Conservation (phyloP, 2,797 vertebrate species). For the Gymnopithys bicolor region DNA sequence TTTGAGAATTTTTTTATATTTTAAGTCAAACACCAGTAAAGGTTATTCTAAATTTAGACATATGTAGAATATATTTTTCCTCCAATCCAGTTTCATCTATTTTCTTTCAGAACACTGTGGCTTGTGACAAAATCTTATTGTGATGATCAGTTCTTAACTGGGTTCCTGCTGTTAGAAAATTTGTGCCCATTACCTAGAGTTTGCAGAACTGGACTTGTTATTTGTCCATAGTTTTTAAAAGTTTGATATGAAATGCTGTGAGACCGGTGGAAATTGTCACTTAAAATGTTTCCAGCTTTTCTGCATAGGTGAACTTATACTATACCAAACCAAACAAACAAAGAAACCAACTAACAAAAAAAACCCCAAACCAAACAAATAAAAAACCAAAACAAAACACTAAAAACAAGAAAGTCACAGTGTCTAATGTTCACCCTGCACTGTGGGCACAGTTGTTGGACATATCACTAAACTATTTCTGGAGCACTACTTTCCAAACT, state of each 20-base stretch:
- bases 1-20: background rate
- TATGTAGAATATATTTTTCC: background rate
- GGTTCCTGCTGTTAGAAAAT: background rate
- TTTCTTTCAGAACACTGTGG: background rate
- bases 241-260: background rate
- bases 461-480: background rate
- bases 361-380: background rate
- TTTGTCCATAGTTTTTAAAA: background rate
- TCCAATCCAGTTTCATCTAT: background rate
- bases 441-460: background rate
- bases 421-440: background rate
- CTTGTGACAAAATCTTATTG: background rate
- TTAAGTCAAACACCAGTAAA: background rate
- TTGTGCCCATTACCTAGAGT: background rate
- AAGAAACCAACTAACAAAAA: background rate
- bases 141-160: background rate
- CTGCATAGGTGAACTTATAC: background rate
- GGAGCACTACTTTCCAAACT: background rate
- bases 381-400: background rate
- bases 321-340: background rate
- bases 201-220: background rate
- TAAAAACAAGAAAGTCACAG: background rate
- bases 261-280: background rate
- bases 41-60: background rate
- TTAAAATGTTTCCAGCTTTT: background rate